Conservation (phyloP, 2,888 invertebrate species). For the Hipparchia semele region DNA sequence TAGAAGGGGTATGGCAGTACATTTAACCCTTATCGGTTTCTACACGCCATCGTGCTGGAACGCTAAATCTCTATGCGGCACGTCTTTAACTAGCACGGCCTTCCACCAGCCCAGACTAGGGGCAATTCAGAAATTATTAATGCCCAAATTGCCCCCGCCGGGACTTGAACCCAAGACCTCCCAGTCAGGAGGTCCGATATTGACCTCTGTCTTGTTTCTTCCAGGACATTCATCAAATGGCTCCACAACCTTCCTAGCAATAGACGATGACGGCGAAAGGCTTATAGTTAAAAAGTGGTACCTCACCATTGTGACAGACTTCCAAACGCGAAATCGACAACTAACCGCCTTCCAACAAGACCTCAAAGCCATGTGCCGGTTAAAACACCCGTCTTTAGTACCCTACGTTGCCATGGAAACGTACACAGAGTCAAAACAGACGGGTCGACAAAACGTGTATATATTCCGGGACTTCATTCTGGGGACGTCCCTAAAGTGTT, state of each 20-base stretch:
- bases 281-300: constrained; percentile 91
- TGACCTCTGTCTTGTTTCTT: constrained; percentile 30
- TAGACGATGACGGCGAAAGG: constrained; percentile 89
- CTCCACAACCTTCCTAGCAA: constrained; percentile 88
- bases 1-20: no score
- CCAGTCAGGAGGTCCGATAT: background rate
- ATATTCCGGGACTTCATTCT: constrained; percentile 87
- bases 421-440: constrained; percentile 80
- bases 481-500: constrained; percentile 66
- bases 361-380: constrained; percentile 86
- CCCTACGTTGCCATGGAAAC: constrained; percentile 89
- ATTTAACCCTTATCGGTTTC: no score
- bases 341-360: constrained; percentile 90
- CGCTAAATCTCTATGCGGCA: no score
- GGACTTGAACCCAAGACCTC: no score
- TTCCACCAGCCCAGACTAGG: no score
- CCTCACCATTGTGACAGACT: constrained; percentile 70
- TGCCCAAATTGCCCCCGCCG: no score
- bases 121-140: no score
- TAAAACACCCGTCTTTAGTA: constrained; percentile 88
- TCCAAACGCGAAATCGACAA: constrained; percentile 79
- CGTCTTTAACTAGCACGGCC: no score
- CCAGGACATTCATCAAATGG: constrained; percentile 89
- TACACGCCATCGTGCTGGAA: no score
- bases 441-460: constrained; percentile 81